Evolutionary conservation across 2,888 invertebrate genomes (phyloP).

Genomic region (Axea sp.): DNA sequence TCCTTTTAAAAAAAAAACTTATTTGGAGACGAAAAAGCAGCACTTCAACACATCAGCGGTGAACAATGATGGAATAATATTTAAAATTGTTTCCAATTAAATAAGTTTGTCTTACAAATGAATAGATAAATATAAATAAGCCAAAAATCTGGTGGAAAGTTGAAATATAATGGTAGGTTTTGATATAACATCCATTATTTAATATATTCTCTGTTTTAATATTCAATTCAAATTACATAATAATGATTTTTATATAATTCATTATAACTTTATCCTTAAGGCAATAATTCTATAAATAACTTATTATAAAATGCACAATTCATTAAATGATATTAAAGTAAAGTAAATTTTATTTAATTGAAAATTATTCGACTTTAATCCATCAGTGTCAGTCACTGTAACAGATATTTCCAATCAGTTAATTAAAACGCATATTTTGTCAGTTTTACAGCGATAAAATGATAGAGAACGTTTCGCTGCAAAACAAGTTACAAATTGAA

Average conservation of each 20-base stretch:
- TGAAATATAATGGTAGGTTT: no score
- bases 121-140: no score
- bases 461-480: constrained; percentile 31
- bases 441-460: constrained; percentile 37
- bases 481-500: constrained; percentile 39
- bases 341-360: constrained; percentile 32
- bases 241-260: no score
- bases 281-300: constrained; percentile 22
- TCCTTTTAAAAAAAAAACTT: constrained; percentile 21
- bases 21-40: constrained; percentile 12
- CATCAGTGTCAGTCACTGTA: constrained; percentile 35
- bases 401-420: constrained; percentile 25
- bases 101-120: constrained; percentile 14
- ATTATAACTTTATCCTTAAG: constrained; percentile 13
- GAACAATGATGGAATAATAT: constrained; percentile 29
- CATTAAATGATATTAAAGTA: constrained; percentile 2
- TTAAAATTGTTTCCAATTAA: constrained; percentile 10
- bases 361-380: constrained; percentile 33
- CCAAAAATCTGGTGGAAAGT: no score
- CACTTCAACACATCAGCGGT: constrained; percentile 11
- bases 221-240: constrained; percentile 26
- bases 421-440: constrained; percentile 38
- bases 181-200: no score
- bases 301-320: constrained; percentile 10
- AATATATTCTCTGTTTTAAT: constrained; percentile 29